Base-by-base conservation (phyloP, 92 coral and sea anemone genomes). In the Galaxea fascicularis region DNA sequence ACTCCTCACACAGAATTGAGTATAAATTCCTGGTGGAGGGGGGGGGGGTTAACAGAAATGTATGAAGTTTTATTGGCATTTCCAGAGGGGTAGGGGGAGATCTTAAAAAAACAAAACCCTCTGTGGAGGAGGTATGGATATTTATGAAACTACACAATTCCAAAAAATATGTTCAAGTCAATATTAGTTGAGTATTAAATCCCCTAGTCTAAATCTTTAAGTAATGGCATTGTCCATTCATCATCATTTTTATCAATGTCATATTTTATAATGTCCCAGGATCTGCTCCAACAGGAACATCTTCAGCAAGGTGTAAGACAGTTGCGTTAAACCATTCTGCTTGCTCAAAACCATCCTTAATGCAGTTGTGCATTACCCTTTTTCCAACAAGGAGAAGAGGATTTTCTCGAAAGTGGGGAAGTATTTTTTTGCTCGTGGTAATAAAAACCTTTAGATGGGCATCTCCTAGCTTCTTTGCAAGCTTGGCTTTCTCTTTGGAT, bases 401-500 rank as follows among this genome's bases (percentile, higher is more conserved):
- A 77, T 26, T 77, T 77, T 59, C 82, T 35, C 22, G 82, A 30
- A 56, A 35, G 46, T 77, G 64, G 35, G 70, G 65, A 28, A 77
- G 82, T 17, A 52, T 41, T 60, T 27, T n/a, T 77, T 77, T 77
- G 58, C 79, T 82, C 47, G 63, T 29, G n/a, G 73, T 6, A 51
- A 68, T 51, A 41, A 66, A 18, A 4, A 79, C 24, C 71, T 79
- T 79, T 79, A 15, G 17, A 71, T 47, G 62, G 79, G 51, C 5
- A 45, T 45, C 51, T 45, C 51, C 11, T 45, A 45, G 51, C 64
- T 49, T 70, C 70, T 69, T 69, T 26, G 85, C 69, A 66, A 69
- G 77, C 70, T 81, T 81, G 63, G 74, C 74, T 68, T 81, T 81
- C 51, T 81, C 85, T 81, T 81, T 53, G 24, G 74, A 64, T 4